Percentiles rank a stretch among this genome's conserved stretches.
Conservation (phyloP, 2,113 vertebrate species). For the Cephalopterus ornatus region DNA sequence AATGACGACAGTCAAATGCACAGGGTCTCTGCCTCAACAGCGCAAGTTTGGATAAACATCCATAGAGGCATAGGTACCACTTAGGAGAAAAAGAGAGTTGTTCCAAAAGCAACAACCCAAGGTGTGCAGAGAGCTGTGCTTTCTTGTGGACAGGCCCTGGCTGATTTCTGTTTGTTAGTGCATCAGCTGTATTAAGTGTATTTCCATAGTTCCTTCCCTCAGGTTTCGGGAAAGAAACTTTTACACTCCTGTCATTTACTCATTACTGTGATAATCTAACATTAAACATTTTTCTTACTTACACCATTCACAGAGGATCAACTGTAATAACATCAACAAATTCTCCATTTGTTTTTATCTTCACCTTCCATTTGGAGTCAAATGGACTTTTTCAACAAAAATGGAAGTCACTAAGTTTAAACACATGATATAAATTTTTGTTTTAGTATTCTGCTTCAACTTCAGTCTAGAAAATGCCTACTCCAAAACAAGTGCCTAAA, state of each 20-base stretch:
- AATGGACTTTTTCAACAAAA: not conserved
- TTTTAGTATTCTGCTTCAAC: not conserved
- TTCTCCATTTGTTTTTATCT: not conserved
- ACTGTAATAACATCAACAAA: not conserved
- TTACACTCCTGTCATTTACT: not conserved
- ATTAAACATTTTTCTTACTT: not conserved
- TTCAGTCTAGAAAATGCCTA: not conserved
- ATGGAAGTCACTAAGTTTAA: not conserved
- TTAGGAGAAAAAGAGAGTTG: not conserved
- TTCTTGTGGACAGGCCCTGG: not conserved
- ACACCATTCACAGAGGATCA: not conserved
- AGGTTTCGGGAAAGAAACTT: not conserved
- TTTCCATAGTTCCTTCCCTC: not conserved
- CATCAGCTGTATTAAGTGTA: not conserved
- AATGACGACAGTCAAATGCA: not conserved
- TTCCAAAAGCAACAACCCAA: not conserved
- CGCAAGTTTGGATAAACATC: rapidly evolving
- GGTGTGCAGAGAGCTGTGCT: not conserved
- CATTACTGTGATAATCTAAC: not conserved
- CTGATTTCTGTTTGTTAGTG: not conserved
- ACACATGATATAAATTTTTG: not conserved
- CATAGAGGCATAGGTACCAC: rapidly evolving
- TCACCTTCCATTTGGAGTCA: not conserved
- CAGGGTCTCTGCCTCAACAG: not conserved
- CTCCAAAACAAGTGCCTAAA: not conserved